Evolutionary conservation across 2,113 vertebrate genomes (phyloP), one percentile per base, ranked within the genome.

Genomic region (Spheniscus mendiculus): DNA sequence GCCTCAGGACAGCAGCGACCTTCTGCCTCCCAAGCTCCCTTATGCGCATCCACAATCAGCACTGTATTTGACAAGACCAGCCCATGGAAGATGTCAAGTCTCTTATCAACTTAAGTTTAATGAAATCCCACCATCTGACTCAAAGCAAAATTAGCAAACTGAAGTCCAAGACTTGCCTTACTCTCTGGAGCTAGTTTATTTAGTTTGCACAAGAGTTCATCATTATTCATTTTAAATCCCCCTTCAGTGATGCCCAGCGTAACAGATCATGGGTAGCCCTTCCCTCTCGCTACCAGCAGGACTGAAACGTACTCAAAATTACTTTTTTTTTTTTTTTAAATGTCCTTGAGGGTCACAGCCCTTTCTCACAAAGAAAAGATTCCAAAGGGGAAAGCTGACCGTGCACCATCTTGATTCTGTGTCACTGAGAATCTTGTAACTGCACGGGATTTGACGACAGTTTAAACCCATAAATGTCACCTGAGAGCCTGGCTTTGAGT

Each of bases 41-140:
- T 45, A 0, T 3, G 4, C 27, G 19, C 3, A 4, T 5, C 44
- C 11, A 5, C 26, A 21, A 2, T 11, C 67, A 85, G 9, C 34
- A 5, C 18, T 26, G 5, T 20, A 6, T 26, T 32, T 49, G 12
- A 23, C 13, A 49, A 18, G 23, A 34, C 4, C n/a, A 49, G 27
- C 6, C 23, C 23, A 16, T 3, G 5, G 61, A 62, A 85, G 26
- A 70, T 8, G 1, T 1, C 13, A 62, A 53, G 9, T 29, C 27
- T 66, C 25, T 38, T 44, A 40, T 3, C 26, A 59, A 8, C 17
- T 49, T 47, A 15, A 83, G 3, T 12, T 45, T 23, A 80, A 5
- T n/a, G 25, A 47, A 55, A 72, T 50, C 18, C 40, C 29, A 50
- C 25, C 26, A 27, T 10, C 18, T 0, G 0, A 58, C 22, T 19